Base-by-base conservation (phyloP, 2,113 vertebrate species). In the Crotalus helleri region DNA sequence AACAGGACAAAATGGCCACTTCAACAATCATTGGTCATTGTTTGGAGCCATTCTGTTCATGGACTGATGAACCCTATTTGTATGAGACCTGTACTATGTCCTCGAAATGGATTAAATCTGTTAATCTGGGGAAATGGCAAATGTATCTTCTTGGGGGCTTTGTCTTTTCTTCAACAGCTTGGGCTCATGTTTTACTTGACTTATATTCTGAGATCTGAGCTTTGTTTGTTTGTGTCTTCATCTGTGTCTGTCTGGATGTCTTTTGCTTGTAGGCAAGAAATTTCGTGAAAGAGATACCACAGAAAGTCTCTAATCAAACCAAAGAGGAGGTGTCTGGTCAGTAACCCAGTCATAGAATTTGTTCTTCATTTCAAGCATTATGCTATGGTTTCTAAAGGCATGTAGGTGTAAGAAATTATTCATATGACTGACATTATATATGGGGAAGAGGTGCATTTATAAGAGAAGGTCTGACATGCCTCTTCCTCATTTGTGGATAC, bases 311-410 rank as follows among this genome's bases (percentile, higher is more conserved):
- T 55, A 96, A 97, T 59, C 95, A 97, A 39, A 98, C 98, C 51
- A 93, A 39, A 87, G 61, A 93, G 0, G 23, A 96, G 9, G 97
- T 98, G 90, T 39, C 96, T 87, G 90, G 98, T 99, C 94, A 98
- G 98, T 95, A 91, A 10, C 53, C 74, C 86, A 90, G 51, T 54
- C 19, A 59, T 13, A 6, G 55, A n/a, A 59, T 0, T 0, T 81
- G 46, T 55, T 87, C 0, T 39, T 26, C 21, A 9, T 64, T 81
- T 85, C 11, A 64, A 69, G 12, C 51, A 21, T n/a, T 64, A 39
- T 39, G 33, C 33, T 81, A 33, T 81, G 74, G 33, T 7, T 61
- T 59, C 39, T 39, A 90, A 64, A 89, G 3, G 26, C 57, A 29
- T 90, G 58, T 26, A 90, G 3, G 3, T 90, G 12, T 90, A 44